Base-by-base conservation (phyloP, 2,888 invertebrate genomes). In the Tinea trinotella region DNA sequence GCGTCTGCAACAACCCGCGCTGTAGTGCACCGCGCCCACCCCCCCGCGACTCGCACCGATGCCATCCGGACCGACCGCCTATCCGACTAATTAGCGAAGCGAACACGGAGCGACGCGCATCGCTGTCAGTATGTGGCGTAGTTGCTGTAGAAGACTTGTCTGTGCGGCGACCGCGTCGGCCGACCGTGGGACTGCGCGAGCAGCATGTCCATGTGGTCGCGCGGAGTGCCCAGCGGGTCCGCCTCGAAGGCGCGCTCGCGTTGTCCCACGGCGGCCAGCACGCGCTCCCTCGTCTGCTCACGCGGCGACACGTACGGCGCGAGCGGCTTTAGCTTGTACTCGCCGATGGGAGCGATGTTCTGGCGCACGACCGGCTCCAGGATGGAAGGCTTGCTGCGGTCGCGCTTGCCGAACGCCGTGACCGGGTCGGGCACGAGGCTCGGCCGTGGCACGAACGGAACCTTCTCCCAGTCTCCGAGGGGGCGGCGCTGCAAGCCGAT, bases 401-500 rank as follows among this genome's bases (percentile, higher is more conserved):
- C 69, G 64, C 90, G 89, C 59, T 90, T 90, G 53, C 95, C 95
- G 88, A 91, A 94, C 61, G 94, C 95, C 62, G 95, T 94, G 74
- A 94, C 90, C 60, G 94, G 94, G 73, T 93, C 93, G 62, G 93
- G 90, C 64, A 95, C 91, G 77, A 94, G 89, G 70, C 94, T 93
- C 67, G 95, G 95, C 63, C 95, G 89, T 64, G 95, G 93, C 68
- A 95, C 94, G 83, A 89, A 92, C 68, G 95, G 95, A 80, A 93
- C 92, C 89, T 93, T 93, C 84, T 94, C 93, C 95, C 95, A 95
- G 69, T 94, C 93, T 70, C 94, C 91, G 78, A 88, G 84, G 66
- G 87, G 83, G 76, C 89, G 89, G 84, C 90, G 91, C 92, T 93
- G 91, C 85, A 91, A 91, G 85, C 79, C 79, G 74, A 84, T 72